phyloP scores from a whole-genome alignment of 2,113 vertebrate species.

The Naja naja region DNA sequence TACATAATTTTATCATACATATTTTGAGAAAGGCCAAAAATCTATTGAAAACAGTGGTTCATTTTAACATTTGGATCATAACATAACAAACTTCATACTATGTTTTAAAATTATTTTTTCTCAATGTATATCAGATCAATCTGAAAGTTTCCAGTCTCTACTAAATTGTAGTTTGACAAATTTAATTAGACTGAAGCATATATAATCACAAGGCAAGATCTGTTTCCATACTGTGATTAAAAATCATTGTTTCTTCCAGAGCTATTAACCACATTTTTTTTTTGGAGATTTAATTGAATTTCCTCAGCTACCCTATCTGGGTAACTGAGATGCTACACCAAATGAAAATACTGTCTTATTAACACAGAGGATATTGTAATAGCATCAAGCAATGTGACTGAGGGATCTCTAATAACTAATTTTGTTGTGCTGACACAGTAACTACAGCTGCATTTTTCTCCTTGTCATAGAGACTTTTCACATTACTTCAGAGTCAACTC shows the following conservation, averaged over 20 bases:
- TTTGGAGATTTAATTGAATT: not conserved
- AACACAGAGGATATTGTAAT: not conserved
- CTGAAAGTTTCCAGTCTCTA: not conserved
- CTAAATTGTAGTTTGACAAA: not conserved
- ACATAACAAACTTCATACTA: not conserved
- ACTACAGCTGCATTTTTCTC: not conserved
- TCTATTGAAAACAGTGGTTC: not conserved
- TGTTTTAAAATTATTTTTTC: not conserved
- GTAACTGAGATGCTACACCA: not conserved
- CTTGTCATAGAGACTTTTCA: not conserved
- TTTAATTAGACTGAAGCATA: not conserved
- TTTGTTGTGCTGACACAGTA: not conserved
- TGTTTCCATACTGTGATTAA: not conserved
- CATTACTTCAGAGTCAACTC: conserved; percentile 8
- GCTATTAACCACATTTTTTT: not conserved
- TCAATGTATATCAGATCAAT: not conserved
- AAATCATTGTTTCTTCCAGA: not conserved
- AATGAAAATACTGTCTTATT: not conserved
- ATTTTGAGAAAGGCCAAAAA: not conserved
- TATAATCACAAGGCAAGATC: not conserved
- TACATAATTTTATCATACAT: not conserved
- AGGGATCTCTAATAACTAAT: not conserved
- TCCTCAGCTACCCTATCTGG: not conserved
- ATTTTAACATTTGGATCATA: not conserved
- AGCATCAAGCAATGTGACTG: not conserved